phyloP scores from a whole-genome alignment of 2,797 vertebrate species.

The Denticeps clupeoides region DNA sequence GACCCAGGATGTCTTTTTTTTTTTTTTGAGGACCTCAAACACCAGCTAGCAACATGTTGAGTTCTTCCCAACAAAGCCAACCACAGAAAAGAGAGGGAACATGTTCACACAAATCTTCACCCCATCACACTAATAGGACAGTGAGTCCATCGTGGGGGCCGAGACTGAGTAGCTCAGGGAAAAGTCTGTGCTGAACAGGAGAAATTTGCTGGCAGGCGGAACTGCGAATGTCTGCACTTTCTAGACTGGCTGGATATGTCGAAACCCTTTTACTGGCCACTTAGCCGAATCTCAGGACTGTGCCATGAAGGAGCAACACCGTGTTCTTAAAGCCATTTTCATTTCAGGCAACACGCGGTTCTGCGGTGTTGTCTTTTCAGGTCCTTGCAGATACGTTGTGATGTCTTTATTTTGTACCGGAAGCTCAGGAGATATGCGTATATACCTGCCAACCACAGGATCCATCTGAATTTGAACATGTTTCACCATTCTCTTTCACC shows the following conservation, averaged over 20 bases:
- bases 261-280: slow-evolving; percentile 2
- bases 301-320: not conserved
- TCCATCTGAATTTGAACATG: too few species aligned
- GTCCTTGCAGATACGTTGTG: too few species aligned
- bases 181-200: slow-evolving; percentile 32
- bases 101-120: too few species aligned
- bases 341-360: too few species aligned
- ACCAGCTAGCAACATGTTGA: not conserved
- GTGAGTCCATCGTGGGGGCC: slow-evolving; percentile 1
- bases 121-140: slow-evolving; percentile 18
- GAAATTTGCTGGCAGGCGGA: slow-evolving; percentile 19
- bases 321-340: too few species aligned
- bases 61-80: too few species aligned
- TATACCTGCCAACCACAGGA: too few species aligned
- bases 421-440: too few species aligned
- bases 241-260: not conserved
- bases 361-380: too few species aligned
- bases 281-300: slow-evolving; percentile 2
- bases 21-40: not conserved
- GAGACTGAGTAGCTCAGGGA: slow-evolving; percentile 19
- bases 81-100: too few species aligned
- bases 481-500: too few species aligned
- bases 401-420: too few species aligned
- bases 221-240: slow-evolving; percentile 34
- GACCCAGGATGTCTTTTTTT: not conserved